Conservation (phyloP, 2,113 vertebrate species). For the Neogale vison region DNA sequence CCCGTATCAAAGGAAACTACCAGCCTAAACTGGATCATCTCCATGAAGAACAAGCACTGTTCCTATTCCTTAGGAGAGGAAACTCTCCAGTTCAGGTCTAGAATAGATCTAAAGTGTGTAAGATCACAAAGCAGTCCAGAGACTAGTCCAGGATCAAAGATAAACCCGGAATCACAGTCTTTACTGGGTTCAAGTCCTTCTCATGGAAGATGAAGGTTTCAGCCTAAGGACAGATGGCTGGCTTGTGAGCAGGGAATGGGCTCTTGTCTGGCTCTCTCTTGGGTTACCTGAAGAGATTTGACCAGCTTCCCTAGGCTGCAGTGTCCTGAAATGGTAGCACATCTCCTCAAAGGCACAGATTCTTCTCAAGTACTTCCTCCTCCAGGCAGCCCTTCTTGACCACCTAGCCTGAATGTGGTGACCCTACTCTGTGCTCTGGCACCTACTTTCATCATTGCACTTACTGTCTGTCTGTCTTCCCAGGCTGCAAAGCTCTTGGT, state of each 20-base stretch:
- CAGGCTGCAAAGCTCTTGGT: not conserved
- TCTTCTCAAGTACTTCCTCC: not conserved
- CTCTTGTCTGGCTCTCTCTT: not conserved
- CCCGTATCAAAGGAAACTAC: not conserved
- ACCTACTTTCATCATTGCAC: not conserved
- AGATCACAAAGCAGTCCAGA: not conserved
- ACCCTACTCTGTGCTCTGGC: not conserved
- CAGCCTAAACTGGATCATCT: not conserved
- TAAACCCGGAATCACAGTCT: not conserved
- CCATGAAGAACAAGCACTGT: not conserved
- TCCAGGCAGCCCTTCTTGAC: not conserved
- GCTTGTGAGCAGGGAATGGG: not conserved
- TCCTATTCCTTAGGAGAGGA: not conserved
- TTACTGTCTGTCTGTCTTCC: not conserved
- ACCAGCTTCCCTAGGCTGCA: not conserved
- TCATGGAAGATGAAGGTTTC: not conserved
- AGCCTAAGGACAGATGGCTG: not conserved
- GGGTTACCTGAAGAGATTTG: not conserved
- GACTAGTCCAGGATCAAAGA: not conserved
- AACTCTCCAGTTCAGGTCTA: not conserved
- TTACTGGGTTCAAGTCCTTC: not conserved
- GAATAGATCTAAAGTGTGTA: not conserved
- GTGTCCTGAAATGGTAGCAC: not conserved
- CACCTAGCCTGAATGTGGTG: not conserved
- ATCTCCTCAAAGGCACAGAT: not conserved